Base-by-base conservation (phyloP, 2,113 vertebrate species). In the Hirundichthys speculiger region DNA sequence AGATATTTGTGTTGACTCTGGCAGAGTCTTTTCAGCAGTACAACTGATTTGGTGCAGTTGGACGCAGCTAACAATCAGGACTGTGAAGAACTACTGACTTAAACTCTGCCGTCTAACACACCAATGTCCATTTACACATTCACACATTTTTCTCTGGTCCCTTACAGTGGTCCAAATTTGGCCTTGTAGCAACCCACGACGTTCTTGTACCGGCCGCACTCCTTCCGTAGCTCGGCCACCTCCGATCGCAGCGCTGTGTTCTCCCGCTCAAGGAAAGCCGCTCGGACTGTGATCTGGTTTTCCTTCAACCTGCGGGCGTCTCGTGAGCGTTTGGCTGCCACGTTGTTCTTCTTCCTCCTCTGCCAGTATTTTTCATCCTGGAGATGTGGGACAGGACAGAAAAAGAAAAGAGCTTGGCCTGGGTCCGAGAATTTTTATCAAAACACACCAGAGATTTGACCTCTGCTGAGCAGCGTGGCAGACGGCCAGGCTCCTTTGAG, bases 351-450 rank as follows among this genome's bases (percentile, higher is more conserved):
- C 90, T 95, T 96, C 70, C 97, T 93, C 55, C 96, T 91, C 3
- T 95, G 92, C 97, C 97, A 99, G 18, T 99, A 99, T 42, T 94
- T 97, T 0, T 98, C 97, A 41, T 98, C 95, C 97, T 99, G 75
- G 0, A 54, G 69, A 43, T 11, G 14, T 0, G 5, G 20, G 20
- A 19, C 24, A 52, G 12, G n/a, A 34, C 19, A 62, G 11, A 19
- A 50, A 2, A 1, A 66, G 24, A 8, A 19, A 50, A 2, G 1
- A 66, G 24, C 15, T 13, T 11, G 19, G 18, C 9, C 18, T 8
- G 12, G 15, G 30, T 34, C 30, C 6, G 30, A 10, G 30, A 34
- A 4, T 25, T 42, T 48, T 30, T 27, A 0, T 19, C 12, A 15
- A 19, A 6, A 1, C 13, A 19, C 1, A 30, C 47, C 2, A 25